Conservation (phyloP, 2,113 vertebrate species). For the Zapornia atra region DNA sequence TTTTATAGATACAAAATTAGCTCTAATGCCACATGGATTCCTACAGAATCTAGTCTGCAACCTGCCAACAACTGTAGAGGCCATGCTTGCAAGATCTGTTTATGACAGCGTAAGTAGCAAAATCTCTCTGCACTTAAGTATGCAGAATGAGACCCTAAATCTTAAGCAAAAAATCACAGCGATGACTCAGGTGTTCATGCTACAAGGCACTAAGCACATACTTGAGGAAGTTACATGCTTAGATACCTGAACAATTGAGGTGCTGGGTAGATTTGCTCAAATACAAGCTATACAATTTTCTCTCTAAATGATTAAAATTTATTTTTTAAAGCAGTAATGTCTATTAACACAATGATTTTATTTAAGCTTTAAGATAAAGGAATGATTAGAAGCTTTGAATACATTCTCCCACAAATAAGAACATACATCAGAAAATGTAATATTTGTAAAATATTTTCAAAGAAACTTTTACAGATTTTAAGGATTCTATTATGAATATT, state of each 20-base stretch:
- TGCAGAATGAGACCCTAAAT: neutral
- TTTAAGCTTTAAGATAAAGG: neutral
- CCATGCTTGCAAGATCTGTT: neutral
- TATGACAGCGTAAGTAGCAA: neutral
- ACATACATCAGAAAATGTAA: neutral
- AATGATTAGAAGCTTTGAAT: slow-evolving; percentile 7
- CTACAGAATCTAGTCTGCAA: neutral
- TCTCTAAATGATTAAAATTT: neutral
- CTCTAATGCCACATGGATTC: neutral
- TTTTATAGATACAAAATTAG: neutral
- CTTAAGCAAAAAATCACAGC: neutral
- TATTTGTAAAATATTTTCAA: neutral
- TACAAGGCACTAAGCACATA: neutral
- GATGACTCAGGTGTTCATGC: neutral
- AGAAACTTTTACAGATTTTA: neutral
- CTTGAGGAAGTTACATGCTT: neutral
- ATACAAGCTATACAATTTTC: neutral
- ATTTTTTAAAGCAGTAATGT: neutral
- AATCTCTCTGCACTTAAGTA: neutral
- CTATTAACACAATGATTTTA: neutral
- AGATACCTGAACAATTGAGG: neutral
- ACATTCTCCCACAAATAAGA: neutral
- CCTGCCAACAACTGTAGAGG: neutral
- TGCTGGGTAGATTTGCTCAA: neutral
- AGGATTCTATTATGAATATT: neutral